Percentiles rank a stretch among this genome's conserved stretches.
phyloP scores from a whole-genome alignment of 2,113 vertebrate species.

The Myotis yumanensis region DNA sequence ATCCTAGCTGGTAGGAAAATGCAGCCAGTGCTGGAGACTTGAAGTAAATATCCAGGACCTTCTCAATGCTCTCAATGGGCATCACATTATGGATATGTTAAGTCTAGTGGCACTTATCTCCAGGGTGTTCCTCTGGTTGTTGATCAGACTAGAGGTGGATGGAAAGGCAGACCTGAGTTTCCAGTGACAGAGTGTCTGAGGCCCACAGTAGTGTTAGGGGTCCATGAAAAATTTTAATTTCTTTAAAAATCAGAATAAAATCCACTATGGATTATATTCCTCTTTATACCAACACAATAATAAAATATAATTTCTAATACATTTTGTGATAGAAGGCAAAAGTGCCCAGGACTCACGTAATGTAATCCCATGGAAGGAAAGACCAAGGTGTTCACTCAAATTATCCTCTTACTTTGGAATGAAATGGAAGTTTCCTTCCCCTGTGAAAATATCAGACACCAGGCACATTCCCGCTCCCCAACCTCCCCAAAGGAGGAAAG shows the following conservation, averaged over 20 bases:
- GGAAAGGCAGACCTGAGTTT: background rate
- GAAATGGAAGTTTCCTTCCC: background rate
- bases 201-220: background rate
- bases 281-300: background rate
- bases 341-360: background rate
- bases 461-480: background rate
- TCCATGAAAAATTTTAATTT: background rate
- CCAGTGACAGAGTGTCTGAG: background rate
- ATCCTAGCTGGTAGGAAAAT: background rate
- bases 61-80: too few species aligned
- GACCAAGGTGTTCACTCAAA: background rate
- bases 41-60: too few species aligned
- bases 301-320: conserved; percentile 17
- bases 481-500: background rate
- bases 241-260: conserved; percentile 28
- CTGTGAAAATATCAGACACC: background rate
- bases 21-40: too few species aligned
- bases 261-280: background rate
- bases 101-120: too few species aligned
- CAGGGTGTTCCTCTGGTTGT: background rate
- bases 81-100: too few species aligned
- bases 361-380: background rate
- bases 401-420: background rate
- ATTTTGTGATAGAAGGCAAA: background rate
- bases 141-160: background rate